Percentiles rank a stretch among this genome's conserved stretches.
These are phyloP conservation scores for Lontra canadensis DNA, from an alignment of 2,113 vertebrate species.

Conservation along the genomic window DNA sequence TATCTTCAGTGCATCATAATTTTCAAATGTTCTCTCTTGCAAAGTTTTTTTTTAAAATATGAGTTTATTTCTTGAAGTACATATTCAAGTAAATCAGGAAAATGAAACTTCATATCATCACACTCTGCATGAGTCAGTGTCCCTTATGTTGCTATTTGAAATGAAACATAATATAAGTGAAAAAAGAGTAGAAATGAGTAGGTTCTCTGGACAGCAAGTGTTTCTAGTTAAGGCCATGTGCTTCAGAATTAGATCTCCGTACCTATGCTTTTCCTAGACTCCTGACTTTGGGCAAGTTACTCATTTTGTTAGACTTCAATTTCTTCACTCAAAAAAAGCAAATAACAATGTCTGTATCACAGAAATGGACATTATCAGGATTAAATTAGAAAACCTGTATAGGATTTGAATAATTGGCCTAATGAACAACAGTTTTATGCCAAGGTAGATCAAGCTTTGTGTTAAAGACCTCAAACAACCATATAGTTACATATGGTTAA, in stretches of 20 bases:
- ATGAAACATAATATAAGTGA: neutral
- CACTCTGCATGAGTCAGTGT: neutral
- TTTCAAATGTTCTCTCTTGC: neutral
- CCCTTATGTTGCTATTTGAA: neutral
- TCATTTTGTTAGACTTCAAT: neutral
- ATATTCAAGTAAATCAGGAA: neutral
- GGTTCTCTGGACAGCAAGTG: accelerated
- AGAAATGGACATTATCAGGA: neutral
- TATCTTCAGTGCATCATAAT: neutral
- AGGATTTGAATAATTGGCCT: no score
- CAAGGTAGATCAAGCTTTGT: no score
- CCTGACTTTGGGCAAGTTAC: neutral
- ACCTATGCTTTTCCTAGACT: neutral
- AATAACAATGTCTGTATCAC: neutral
- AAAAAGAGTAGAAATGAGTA: neutral
- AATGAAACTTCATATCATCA: neutral
- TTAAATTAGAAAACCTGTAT: neutral
- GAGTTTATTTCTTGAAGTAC: neutral
- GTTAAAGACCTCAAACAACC: no score
- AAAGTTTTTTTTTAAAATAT: neutral
- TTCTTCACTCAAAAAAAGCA: neutral
- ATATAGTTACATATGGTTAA: no score
- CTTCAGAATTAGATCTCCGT: neutral
- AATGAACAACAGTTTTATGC: no score
- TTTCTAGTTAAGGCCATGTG: neutral